A percentile compares a stretch with the other conserved stretches of the same genome.
These are phyloP conservation scores for Leucania comma DNA, from an alignment of 2,888 invertebrate species.

Conservation along the genomic window DNA sequence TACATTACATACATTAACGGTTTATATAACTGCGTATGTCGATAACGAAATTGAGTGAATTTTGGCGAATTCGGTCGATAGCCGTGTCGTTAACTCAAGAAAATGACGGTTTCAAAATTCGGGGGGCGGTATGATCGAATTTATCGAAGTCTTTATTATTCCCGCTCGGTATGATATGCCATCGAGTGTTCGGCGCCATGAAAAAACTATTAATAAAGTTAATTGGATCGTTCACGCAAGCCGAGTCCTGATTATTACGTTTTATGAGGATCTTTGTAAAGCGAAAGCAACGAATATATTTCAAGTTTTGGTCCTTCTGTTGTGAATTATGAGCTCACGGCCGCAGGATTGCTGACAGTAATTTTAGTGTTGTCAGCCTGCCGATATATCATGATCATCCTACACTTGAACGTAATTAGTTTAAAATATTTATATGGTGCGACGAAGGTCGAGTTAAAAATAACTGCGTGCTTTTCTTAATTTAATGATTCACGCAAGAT, in stretches of 20 bases:
- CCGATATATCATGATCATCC: conserved; percentile 69
- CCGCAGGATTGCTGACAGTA: conserved; percentile 68
- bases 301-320: conserved; percentile 60
- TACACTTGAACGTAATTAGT: conserved; percentile 71
- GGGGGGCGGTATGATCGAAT: conserved; percentile 69
- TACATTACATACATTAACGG: conserved; percentile 69
- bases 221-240: conserved; percentile 66
- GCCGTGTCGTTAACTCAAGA: conserved; percentile 68
- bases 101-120: conserved; percentile 75
- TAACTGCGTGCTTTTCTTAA: conserved; percentile 66
- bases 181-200: conserved; percentile 60
- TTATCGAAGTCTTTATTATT: conserved; percentile 70
- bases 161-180: conserved; percentile 55
- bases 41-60: conserved; percentile 75
- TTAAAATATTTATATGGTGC: conserved; percentile 60
- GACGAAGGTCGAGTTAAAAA: conserved; percentile 70
- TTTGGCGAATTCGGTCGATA: conserved; percentile 78
- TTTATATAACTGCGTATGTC: conserved; percentile 77
- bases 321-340: conserved; percentile 68
- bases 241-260: conserved; percentile 60
- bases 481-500: conserved; percentile 68
- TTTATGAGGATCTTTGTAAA: conserved; percentile 67
- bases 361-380: conserved; percentile 70
- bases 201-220: conserved; percentile 70
- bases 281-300: conserved; percentile 63